Conservation (phyloP, 2,113 vertebrate genomes). For the Prionailurus viverrinus region DNA sequence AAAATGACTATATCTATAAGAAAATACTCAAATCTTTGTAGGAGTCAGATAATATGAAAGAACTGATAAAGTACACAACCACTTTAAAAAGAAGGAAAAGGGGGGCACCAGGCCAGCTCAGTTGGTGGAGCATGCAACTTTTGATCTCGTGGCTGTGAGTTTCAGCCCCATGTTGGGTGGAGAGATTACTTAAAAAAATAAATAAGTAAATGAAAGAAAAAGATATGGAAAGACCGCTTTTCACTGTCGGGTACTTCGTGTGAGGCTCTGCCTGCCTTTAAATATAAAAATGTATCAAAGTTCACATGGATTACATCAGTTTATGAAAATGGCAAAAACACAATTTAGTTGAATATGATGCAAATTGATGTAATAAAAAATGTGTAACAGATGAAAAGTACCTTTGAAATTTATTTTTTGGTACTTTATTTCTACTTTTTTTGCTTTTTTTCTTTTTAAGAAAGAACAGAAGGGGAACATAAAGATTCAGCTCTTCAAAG, state of each 20-base stretch:
- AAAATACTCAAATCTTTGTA: conserved; percentile 4
- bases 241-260: not conserved
- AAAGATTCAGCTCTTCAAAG: not conserved
- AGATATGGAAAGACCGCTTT: not conserved
- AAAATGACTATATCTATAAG: not conserved
- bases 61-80: not conserved
- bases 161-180: not conserved
- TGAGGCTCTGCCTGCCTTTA: not conserved
- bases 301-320: not conserved
- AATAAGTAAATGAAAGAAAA: not conserved
- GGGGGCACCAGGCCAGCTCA: not conserved
- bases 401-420: not conserved
- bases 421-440: not conserved
- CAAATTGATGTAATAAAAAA: not conserved
- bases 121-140: not conserved
- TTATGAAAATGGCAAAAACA: not conserved
- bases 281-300: not conserved
- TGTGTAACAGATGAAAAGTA: not conserved
- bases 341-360: not conserved
- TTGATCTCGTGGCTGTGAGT: not conserved
- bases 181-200: not conserved
- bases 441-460: not conserved
- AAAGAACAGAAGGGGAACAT: not conserved
- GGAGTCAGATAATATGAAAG: not conserved
- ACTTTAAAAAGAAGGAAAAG: not conserved